Evolutionary conservation across 2,113 vertebrate genomes (phyloP).

Genomic region (Notothenia coriiceps): DNA sequence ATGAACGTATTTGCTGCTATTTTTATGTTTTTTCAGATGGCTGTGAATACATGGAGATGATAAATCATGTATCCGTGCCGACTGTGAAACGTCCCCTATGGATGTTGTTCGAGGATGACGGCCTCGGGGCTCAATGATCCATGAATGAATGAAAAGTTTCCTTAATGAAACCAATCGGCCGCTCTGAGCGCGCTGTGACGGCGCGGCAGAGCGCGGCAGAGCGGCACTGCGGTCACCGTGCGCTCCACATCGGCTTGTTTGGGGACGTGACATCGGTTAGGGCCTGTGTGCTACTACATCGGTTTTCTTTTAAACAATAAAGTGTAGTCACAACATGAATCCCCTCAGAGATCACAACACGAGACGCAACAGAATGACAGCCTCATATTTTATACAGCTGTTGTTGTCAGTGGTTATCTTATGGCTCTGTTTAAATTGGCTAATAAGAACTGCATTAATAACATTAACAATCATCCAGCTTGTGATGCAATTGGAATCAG

Average conservation of each 20-base stretch:
- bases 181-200: background rate
- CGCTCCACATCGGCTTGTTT: slow-evolving; percentile 31
- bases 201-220: background rate
- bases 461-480: background rate
- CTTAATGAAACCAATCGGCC: background rate
- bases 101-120: slow-evolving; percentile 14
- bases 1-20: slow-evolving; percentile 16
- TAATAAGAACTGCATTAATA: background rate
- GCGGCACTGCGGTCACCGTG: slow-evolving; percentile 20
- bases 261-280: slow-evolving; percentile 29
- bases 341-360: background rate
- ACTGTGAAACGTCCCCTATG: slow-evolving; percentile 40
- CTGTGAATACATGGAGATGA: slow-evolving; percentile 4
- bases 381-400: background rate
- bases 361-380: slow-evolving; percentile 3
- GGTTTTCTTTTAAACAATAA: background rate
- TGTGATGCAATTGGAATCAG: background rate
- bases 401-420: background rate
- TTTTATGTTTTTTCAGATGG: slow-evolving; percentile 17
- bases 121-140: slow-evolving; percentile 21
- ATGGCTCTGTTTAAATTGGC: background rate
- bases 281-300: background rate
- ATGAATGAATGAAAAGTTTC: slow-evolving; percentile 55
- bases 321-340: background rate
- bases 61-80: slow-evolving; percentile 38